Evolutionary conservation across 2,113 vertebrate species (phyloP).

Genomic region (Prionailurus viverrinus): DNA sequence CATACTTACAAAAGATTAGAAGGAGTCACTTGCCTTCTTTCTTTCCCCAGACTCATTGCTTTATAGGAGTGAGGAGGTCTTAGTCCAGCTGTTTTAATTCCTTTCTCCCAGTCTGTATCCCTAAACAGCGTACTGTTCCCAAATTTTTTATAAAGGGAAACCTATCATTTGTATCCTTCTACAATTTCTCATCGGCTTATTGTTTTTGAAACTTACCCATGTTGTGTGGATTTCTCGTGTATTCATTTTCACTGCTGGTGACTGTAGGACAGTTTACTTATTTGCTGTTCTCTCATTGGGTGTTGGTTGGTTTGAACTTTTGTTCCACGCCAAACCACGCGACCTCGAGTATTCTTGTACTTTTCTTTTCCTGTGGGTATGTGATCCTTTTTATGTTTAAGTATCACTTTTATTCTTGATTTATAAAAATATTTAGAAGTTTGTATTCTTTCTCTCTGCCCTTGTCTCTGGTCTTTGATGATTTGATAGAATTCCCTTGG

Average conservation of each 20-base stretch:
- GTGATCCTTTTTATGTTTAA: background rate
- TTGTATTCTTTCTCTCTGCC: background rate
- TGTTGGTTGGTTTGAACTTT: background rate
- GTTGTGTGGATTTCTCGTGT: background rate
- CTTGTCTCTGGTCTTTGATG: background rate
- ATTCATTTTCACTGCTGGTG: background rate
- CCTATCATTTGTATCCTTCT: background rate
- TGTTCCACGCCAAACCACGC: background rate
- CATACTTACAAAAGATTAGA: background rate
- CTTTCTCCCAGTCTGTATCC: background rate
- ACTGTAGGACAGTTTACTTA: background rate
- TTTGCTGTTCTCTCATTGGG: background rate
- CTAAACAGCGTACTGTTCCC: background rate
- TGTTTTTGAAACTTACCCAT: background rate
- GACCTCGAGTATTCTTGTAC: background rate
- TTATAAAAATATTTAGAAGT: background rate
- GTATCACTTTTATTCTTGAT: background rate
- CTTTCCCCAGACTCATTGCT: background rate
- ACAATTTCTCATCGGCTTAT: background rate
- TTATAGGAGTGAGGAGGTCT: background rate
- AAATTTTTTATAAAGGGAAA: background rate
- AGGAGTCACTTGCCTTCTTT: background rate
- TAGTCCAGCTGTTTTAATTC: background rate
- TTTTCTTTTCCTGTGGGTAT: background rate
- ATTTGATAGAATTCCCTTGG: background rate